Evolutionary conservation across 2,113 vertebrate species (phyloP), one percentile per base, ranked within the genome.

Genomic region (Cinclus cinclus): DNA sequence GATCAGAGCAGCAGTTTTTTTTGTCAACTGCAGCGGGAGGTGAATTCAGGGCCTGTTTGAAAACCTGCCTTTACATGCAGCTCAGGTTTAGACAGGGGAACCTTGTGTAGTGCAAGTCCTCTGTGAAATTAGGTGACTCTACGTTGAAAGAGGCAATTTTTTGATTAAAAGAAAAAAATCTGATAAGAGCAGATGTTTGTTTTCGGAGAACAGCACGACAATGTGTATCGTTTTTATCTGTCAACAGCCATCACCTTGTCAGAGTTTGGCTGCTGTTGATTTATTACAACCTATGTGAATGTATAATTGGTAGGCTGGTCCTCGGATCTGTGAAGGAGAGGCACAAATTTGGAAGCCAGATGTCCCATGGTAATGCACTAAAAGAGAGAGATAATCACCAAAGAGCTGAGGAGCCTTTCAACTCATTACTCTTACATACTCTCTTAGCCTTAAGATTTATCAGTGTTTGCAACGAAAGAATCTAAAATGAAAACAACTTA

Each of bases 191-290:
- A 52, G 91, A 85, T 97, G 88, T 97, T 97, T 97, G 96, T 96
- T 97, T 97, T 97, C 92, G 92, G 94, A 97, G 95, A 97, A 79
- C 74, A 80, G 94, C 92, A 93, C 46, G 80, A 89, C 87, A 95
- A 76, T 35, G 42, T 80, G 67, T 96, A 96, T 97, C 92, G 49
- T 60, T 96, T 97, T 97, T 96, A 97, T 97, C 97, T 97, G 97
- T 98, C 97, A 97, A 97, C 96, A 95, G 95, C 93, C 96, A 97
- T 97, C 96, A 96, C 95, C 95, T 95, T 97, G 97, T 97, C 97
- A 97, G 96, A 74, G 94, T 96, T 97, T 84, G 92, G 87, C 83
- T 92, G 93, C 91, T 94, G 89, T 97, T 98, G 97, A 98, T 98
- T 98, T 97, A 98, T 98, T 97, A 92, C 97, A 96, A 92, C 93